Base-by-base conservation (phyloP, 2,888 invertebrate species). In the Itoplectis maculator region DNA sequence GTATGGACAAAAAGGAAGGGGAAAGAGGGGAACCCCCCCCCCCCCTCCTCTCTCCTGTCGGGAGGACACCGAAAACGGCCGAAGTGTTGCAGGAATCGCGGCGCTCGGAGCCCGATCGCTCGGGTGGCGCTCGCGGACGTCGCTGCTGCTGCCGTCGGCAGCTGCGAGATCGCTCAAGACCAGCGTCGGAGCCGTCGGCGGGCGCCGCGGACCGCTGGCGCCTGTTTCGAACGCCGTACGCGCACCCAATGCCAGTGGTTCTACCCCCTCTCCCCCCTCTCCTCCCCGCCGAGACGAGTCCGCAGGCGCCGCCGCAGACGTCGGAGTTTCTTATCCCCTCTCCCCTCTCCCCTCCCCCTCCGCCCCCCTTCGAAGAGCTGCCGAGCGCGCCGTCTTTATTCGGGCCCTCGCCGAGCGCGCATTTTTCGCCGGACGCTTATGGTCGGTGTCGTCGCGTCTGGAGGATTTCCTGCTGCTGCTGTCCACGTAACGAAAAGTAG, bases 151-250 rank as follows among this genome's bases (percentile, higher is more conserved):
- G 51, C 29, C 47, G 56, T 47, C 59, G 47, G 81, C 82, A 79
- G 82, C 82, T 82, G 82, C 79, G 70, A 79, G 82, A 82, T 83
- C 81, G 81, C 77, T 83, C 77, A 70, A 80, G 73, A 77, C 37
- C 37, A n/a, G 66, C 76, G 49, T 80, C 63, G 81, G 77, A 63
- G 65, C 11, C 45, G 63, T 56, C 29, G 70, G 49, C 69, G 54
- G 81, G 79, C 80, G 83, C 79, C 81, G 70, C 61, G 47, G 78
- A 66, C 59, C 47, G 56, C 81, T 84, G 82, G 78, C 82, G 82
- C 83, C 81, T 77, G 65, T 81, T 70, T 74, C 69, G 69, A 29
- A 5, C 29, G 69, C 82, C 69, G 69, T 3, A 5, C 29, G 69
- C 82, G 68, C 78, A 79, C 82, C 54, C 61, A 13, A 42, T 56